phyloP scores from a whole-genome alignment of 2,888 invertebrate genomes.

The Limnephilus rhombicus region DNA sequence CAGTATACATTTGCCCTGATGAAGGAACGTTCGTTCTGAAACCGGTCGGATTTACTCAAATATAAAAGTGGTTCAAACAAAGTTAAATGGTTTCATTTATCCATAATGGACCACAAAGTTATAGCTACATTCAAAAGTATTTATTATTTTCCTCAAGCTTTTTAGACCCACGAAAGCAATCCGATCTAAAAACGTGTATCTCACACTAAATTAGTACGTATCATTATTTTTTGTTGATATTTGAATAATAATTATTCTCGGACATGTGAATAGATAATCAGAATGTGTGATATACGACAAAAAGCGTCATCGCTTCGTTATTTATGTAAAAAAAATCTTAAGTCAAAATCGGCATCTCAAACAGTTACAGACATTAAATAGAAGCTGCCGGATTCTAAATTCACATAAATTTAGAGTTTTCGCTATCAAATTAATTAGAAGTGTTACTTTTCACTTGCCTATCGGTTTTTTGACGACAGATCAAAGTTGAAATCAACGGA shows the following conservation, averaged over 20 bases:
- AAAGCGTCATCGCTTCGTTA: conserved; percentile 6
- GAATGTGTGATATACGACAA: conserved; percentile 36
- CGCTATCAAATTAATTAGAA: conserved; percentile 39
- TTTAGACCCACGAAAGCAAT: not conserved
- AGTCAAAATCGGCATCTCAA: not conserved
- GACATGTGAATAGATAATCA: not conserved
- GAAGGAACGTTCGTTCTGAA: too few species aligned
- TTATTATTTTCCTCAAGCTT: not conserved
- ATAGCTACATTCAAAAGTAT: too few species aligned
- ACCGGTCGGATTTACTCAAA: too few species aligned
- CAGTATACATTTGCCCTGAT: too few species aligned
- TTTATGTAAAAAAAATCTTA: not conserved
- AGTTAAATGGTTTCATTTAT: too few species aligned
- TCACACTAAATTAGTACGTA: not conserved
- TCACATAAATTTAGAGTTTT: not conserved
- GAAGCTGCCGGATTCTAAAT: conserved; percentile 27
- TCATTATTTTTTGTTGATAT: not conserved
- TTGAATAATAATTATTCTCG: not conserved
- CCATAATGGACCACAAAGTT: too few species aligned
- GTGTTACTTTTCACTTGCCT: conserved; percentile 25
- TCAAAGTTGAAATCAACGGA: conserved; percentile 12
- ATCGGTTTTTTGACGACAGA: conserved; percentile 8
- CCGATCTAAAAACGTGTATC: not conserved
- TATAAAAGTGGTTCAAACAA: too few species aligned
- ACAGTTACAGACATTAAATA: conserved; percentile 12